Evolutionary conservation across 2,888 invertebrate species (phyloP).

Genomic region (Horisme vitalbata): DNA sequence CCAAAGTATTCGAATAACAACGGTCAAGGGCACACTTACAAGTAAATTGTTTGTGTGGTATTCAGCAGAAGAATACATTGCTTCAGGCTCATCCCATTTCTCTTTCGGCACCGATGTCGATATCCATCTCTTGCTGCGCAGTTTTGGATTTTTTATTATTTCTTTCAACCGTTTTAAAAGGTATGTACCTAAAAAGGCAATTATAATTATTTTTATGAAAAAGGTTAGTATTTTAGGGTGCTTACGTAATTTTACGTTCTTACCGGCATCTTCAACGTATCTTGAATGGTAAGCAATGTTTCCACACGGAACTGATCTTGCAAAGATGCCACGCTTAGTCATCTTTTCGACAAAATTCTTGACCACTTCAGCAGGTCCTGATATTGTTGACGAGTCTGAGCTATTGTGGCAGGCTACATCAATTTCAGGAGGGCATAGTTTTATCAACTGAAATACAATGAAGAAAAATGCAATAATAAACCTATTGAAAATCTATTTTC

Average conservation of each 20-base stretch:
- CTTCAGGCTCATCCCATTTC: slow-evolving; percentile 85
- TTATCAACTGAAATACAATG: slow-evolving; percentile 36
- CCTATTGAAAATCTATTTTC: no score
- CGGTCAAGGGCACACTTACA: slow-evolving; percentile 56
- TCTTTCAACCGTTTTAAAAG: slow-evolving; percentile 81
- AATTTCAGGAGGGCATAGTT: slow-evolving; percentile 78
- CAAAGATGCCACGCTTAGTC: slow-evolving; percentile 28
- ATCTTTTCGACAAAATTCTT: slow-evolving; percentile 66
- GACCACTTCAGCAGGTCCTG: slow-evolving; percentile 85
- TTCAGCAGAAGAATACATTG: slow-evolving; percentile 88
- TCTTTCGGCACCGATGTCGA: slow-evolving; percentile 89
- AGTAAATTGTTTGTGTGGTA: slow-evolving; percentile 92
- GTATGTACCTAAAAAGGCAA: slow-evolving; percentile 79
- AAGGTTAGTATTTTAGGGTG: background rate
- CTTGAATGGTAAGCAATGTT: slow-evolving; percentile 94
- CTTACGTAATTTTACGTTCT: slow-evolving; percentile 22
- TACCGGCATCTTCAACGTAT: slow-evolving; percentile 86
- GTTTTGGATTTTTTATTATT: slow-evolving; percentile 84
- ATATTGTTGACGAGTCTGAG: slow-evolving; percentile 87
- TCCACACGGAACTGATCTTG: slow-evolving; percentile 77
- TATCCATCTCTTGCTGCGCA: slow-evolving; percentile 89
- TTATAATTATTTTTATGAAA: no score
- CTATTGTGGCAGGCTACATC: slow-evolving; percentile 90
- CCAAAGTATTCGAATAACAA: background rate
- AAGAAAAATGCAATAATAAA: no score